Evolutionary conservation across 2,797 vertebrate species (phyloP).

Genomic region (Perodicticus potto): DNA sequence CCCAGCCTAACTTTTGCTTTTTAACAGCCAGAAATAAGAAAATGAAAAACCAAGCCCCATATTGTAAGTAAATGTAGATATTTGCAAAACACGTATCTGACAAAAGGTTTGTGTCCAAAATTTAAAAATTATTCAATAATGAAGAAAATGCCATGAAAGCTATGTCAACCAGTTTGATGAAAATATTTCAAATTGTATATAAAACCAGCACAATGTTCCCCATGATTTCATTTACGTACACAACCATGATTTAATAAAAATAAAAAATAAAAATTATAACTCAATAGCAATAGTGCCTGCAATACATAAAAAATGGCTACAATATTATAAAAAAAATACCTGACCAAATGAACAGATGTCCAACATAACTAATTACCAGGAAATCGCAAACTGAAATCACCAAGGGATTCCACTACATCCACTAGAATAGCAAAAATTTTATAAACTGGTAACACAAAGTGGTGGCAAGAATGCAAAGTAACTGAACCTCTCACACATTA

Average conservation of each 20-base stretch:
- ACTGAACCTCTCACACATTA: background rate
- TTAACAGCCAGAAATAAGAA: background rate
- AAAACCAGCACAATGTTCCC: no score
- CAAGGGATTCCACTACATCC: background rate
- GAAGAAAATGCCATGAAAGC: no score
- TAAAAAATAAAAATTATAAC: background rate
- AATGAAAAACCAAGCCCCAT: background rate
- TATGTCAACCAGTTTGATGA: no score
- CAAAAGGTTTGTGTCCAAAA: background rate
- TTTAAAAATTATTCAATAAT: background rate
- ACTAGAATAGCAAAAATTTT: background rate
- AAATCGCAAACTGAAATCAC: background rate
- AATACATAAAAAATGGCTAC: background rate
- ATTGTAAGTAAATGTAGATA: background rate
- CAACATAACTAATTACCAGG: background rate
- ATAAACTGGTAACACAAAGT: background rate
- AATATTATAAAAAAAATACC: constrained; percentile 5
- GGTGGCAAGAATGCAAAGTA: background rate
- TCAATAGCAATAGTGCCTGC: background rate
- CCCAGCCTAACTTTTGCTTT: background rate
- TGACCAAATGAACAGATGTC: constrained; percentile 2
- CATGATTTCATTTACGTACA: no score
- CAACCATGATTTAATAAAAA: no score
- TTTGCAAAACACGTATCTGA: background rate
- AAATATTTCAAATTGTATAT: no score